Percentiles rank a stretch among this genome's conserved stretches.
Evolutionary conservation across 2,797 vertebrate genomes (phyloP).

Genomic region (Epinephelus awoara): DNA sequence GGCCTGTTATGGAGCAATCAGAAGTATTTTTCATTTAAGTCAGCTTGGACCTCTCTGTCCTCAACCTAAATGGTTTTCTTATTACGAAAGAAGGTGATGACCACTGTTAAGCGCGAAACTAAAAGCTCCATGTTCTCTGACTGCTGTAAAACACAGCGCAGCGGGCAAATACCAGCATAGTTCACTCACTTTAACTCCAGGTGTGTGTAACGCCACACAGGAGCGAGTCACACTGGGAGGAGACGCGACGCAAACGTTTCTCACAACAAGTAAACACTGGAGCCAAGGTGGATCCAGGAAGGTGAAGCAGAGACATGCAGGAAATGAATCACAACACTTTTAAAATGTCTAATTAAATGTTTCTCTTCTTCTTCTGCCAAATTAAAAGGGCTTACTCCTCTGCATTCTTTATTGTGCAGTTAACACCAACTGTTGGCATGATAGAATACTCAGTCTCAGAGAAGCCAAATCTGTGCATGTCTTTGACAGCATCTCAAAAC

Average conservation of each 20-base stretch:
- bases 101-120: not conserved
- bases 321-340: not conserved
- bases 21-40: not conserved
- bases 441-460: not conserved
- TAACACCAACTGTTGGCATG: not conserved
- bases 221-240: constrained; percentile 39
- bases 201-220: constrained; percentile 51
- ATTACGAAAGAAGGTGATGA: constrained; percentile 2
- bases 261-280: constrained; percentile 15
- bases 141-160: constrained; percentile 17
- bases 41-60: not conserved
- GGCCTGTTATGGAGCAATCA: constrained; percentile 28
- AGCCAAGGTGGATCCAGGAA: not conserved
- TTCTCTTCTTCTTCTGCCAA: not conserved
- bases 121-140: constrained; percentile 9
- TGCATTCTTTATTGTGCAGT: not conserved
- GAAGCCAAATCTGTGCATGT: too few species aligned
- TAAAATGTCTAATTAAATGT: not conserved
- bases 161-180: constrained; percentile 38
- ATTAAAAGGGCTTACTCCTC: not conserved
- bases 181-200: constrained; percentile 52
- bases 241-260: constrained; percentile 29
- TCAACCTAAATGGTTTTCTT: not conserved
- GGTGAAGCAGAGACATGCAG: not conserved
- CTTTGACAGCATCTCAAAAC: too few species aligned